A percentile compares a stretch with the other conserved stretches of the same genome.
Evolutionary conservation across 2,797 vertebrate species (phyloP).

Genomic region (Periophthalmus magnuspinnatus): DNA sequence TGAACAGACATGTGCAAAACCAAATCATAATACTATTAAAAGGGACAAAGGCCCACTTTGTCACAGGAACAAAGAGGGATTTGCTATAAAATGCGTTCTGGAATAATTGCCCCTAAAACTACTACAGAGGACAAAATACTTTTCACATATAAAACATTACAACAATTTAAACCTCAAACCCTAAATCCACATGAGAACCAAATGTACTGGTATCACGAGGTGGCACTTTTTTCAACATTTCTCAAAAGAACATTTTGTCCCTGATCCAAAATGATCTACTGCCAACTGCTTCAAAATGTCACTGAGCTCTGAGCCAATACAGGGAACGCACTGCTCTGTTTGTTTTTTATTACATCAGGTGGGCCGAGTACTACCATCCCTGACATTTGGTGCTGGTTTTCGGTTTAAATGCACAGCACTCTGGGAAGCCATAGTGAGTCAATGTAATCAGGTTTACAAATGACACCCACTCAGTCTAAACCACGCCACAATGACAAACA

Average conservation of each 20-base stretch:
- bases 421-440: neutral
- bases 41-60: too few species aligned
- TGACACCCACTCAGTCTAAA: neutral
- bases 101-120: too few species aligned
- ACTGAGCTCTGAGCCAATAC: neutral
- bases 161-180: too few species aligned
- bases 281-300: neutral
- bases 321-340: neutral
- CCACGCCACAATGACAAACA: neutral
- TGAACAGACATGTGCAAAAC: too few species aligned
- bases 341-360: neutral
- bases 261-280: neutral
- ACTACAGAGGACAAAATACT: too few species aligned
- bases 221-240: too few species aligned
- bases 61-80: too few species aligned
- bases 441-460: neutral
- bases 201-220: neutral
- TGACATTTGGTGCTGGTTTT: neutral
- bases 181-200: neutral
- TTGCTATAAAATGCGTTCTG: too few species aligned
- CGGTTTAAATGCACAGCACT: neutral
- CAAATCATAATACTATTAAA: too few species aligned
- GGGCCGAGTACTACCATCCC: neutral
- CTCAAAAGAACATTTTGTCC: constrained; percentile 2
- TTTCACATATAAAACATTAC: too few species aligned